Conservation (phyloP, 2,797 vertebrate species). For the Ciconia nigra region DNA sequence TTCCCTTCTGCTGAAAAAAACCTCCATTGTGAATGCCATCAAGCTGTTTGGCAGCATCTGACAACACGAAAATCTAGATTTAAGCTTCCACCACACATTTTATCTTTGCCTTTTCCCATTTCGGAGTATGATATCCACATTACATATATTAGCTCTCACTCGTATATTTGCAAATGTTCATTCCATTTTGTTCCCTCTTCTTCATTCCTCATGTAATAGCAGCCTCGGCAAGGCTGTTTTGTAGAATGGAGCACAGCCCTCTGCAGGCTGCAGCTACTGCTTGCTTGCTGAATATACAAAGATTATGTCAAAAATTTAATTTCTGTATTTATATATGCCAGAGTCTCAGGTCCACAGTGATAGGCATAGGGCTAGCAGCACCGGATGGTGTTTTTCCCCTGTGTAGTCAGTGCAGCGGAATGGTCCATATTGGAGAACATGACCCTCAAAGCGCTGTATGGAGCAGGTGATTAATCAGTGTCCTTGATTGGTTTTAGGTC, state of each 20-base stretch:
- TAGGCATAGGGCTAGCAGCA: background rate
- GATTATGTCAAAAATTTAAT: background rate
- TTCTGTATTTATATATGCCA: background rate
- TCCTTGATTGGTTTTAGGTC: background rate
- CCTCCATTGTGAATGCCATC: background rate
- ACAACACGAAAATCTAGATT: background rate
- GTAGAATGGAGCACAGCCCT: background rate
- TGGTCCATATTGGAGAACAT: rapidly evolving
- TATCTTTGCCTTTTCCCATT: background rate
- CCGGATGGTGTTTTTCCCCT: background rate
- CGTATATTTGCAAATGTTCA: background rate
- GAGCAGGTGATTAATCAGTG: background rate
- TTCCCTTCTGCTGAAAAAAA: background rate
- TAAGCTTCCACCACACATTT: background rate
- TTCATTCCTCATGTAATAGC: background rate
- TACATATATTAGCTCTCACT: background rate
- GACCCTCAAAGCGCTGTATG: background rate
- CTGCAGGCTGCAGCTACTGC: background rate
- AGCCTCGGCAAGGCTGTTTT: background rate
- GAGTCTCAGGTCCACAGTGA: background rate
- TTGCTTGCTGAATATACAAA: background rate
- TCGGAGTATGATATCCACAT: background rate
- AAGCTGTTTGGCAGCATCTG: background rate
- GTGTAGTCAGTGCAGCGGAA: background rate
- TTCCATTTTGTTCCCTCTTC: background rate